Evolutionary conservation across 2,113 vertebrate genomes (phyloP).

Genomic region (Trachemys scripta): DNA sequence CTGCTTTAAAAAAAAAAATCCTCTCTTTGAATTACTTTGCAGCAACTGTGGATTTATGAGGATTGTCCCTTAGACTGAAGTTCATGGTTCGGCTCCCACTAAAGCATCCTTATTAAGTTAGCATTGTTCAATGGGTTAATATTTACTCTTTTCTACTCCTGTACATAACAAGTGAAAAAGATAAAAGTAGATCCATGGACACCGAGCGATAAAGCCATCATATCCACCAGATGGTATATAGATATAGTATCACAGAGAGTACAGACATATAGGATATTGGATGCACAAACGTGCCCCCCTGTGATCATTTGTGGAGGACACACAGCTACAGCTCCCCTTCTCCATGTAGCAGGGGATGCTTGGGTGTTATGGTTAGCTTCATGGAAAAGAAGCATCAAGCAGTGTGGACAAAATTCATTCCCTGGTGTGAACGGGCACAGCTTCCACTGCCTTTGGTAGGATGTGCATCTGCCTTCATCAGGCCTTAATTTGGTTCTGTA

Average conservation of each 20-base stretch:
- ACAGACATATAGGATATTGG: not conserved
- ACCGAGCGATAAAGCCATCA: not conserved
- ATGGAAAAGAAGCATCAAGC: not conserved
- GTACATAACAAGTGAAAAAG: not conserved
- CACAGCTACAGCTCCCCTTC: not conserved
- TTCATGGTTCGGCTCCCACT: not conserved
- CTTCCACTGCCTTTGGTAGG: not conserved
- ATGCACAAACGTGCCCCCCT: not conserved
- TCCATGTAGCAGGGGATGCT: not conserved
- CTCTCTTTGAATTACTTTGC: not conserved
- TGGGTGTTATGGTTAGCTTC: not conserved
- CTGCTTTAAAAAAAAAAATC: not conserved
- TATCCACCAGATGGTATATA: not conserved
- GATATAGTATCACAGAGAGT: not conserved
- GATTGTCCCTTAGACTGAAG: not conserved
- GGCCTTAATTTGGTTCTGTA: not conserved
- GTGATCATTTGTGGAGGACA: not conserved
- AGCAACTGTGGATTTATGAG: not conserved
- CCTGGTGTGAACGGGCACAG: accelerated
- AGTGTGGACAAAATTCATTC: not conserved
- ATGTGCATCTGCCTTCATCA: accelerated
- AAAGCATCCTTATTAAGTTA: conserved; percentile 3
- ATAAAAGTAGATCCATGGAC: not conserved
- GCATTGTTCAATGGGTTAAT: conserved; percentile 20
- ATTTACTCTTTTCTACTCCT: conserved; percentile 9